Conservation (phyloP, 2,888 invertebrate genomes). For the Phrixothrix hirtus region DNA sequence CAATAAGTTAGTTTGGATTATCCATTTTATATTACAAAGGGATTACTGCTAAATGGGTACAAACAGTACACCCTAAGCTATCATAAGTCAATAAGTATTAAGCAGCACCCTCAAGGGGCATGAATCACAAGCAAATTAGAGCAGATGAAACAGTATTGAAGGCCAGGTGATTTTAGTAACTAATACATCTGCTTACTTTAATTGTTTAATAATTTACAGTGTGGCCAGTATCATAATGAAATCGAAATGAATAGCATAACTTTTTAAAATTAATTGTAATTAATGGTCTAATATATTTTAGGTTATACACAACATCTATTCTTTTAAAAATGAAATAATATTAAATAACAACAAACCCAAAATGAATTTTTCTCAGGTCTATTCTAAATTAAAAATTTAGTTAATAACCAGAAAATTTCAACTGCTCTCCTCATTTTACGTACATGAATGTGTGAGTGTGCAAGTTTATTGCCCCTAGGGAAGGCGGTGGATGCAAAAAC, state of each 20-base stretch:
- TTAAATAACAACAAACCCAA: no score
- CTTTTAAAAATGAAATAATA: no score
- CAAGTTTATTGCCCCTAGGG: conserved; percentile 29
- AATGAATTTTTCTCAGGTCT: no score
- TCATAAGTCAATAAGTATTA: conserved; percentile 37
- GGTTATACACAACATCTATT: no score
- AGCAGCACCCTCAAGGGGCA: conserved; percentile 39
- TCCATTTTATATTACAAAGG: conserved; percentile 24
- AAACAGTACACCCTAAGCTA: conserved; percentile 29
- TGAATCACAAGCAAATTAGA: conserved; percentile 47
- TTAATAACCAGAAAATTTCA: conserved; percentile 6
- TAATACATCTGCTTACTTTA: conserved; percentile 23
- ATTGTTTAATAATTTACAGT: neutral
- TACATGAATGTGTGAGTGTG: conserved; percentile 13
- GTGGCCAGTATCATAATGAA: neutral
- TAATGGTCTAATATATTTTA: no score
- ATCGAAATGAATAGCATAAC: no score
- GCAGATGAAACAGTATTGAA: conserved; percentile 45
- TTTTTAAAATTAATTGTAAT: no score
- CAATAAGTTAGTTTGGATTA: conserved; percentile 1
- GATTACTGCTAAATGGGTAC: conserved; percentile 35
- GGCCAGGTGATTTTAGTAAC: conserved; percentile 29
- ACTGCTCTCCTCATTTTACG: conserved; percentile 10
- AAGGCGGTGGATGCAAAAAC: conserved; percentile 29
- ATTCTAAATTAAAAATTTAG: no score